Percentiles rank a stretch among this genome's conserved stretches.
Evolutionary conservation across 2,888 invertebrate genomes (phyloP).

Genomic region (Nomada fabriciana): DNA sequence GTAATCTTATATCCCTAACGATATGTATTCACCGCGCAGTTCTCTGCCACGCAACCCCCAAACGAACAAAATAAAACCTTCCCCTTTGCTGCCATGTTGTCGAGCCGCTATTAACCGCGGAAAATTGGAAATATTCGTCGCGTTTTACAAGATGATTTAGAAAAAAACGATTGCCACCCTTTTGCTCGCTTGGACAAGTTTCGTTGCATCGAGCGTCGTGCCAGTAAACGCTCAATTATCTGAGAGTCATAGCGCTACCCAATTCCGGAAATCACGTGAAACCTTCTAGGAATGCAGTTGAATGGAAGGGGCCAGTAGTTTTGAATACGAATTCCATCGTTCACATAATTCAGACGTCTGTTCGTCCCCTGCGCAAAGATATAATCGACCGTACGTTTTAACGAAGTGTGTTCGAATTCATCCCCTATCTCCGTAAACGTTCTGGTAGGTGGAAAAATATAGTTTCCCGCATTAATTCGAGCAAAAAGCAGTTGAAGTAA

Average conservation of each 20-base stretch:
- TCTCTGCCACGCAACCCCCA: slow-evolving; percentile 5
- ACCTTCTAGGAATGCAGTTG: background rate
- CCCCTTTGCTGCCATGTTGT: slow-evolving; percentile 3
- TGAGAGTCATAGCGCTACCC: background rate
- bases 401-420: background rate
- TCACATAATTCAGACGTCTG: background rate
- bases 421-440: background rate
- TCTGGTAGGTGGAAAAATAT: slow-evolving; percentile 14
- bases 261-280: slow-evolving; percentile 1
- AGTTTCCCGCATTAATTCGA: slow-evolving; percentile 40
- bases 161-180: no score
- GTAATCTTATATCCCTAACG: slow-evolving; percentile 46
- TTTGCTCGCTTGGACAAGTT: background rate
- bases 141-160: background rate
- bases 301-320: background rate
- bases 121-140: background rate
- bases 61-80: slow-evolving; percentile 39
- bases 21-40: slow-evolving; percentile 24
- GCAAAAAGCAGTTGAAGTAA: slow-evolving; percentile 14
- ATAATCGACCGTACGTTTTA: background rate
- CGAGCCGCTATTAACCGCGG: background rate
- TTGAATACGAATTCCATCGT: background rate
- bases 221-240: background rate
- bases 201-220: background rate
- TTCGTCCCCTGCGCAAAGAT: background rate